Evolutionary conservation across 92 coral and sea anemone species (phyloP), one percentile per base, ranked within the genome.

Genomic region (Ricordea florida): DNA sequence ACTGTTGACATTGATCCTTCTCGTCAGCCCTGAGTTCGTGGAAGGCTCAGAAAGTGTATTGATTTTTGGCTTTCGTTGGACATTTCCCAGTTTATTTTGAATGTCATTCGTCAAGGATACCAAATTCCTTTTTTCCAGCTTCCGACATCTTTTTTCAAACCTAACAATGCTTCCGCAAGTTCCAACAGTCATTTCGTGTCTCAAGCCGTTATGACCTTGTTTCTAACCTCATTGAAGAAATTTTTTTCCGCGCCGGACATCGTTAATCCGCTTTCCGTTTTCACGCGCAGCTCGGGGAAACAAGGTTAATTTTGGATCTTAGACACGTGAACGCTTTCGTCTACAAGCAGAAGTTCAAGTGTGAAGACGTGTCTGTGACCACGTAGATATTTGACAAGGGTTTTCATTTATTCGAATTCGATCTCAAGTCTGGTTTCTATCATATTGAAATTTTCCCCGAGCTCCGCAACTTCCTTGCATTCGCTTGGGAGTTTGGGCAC

Each of bases 341-440:
- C 40, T 69, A 21, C 61, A 43, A 55, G 66, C 61, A 38, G 36
- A 79, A 70, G 41, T 70, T 50, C 42, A 29, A 47, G 29, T 66
- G 76, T 34, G 85, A 57, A n/a, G 85, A 78, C 28, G 37, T 66
- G n/a, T 14, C 47, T 49, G 42, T 75, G 33, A 62, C 81, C 46
- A 61, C 33, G 25, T 27, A 61, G 28, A 43, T 60, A 4, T 61
- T 74, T 34, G 56, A 38, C 47, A 9, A 40, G 14, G 48, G 49
- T 15, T 55, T 31, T 33, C 46, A 69, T 23, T 22, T 20, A 21
- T 69, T 69, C 44, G 53, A 70, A 55, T 70, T 70, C 13, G 51
- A 70, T 70, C 78, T 70, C 31, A 57, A 57, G 41, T 57, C 64
- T 20, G 64, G 64, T 25, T 57, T 25, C 17, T 22, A 57, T 27